phyloP scores from a whole-genome alignment of 1,140 invertebrate species.

The Drosophila elegans region DNA sequence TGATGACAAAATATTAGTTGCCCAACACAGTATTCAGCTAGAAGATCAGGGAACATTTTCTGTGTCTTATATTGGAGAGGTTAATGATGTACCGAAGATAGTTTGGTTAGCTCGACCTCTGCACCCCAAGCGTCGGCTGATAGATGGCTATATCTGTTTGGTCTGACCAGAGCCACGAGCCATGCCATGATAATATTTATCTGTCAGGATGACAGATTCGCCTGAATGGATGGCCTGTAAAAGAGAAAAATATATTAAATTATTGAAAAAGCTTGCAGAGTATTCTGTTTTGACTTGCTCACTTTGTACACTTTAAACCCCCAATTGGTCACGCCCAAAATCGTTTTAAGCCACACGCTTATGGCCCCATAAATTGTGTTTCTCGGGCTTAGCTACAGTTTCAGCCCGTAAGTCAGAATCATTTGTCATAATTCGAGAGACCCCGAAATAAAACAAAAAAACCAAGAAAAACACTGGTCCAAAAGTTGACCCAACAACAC shows the following conservation, averaged over 20 bases:
- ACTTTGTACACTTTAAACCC: constrained; percentile 29
- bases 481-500: constrained; percentile 44
- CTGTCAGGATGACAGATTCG: constrained; percentile 41
- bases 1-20: too few species aligned
- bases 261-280: constrained; percentile 10
- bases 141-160: constrained; percentile 21
- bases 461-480: constrained; percentile 15
- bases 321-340: constrained; percentile 21
- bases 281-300: constrained; percentile 4
- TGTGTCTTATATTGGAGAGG: too few species aligned
- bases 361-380: constrained; percentile 54
- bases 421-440: constrained; percentile 75
- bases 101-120: too few species aligned
- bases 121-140: constrained; percentile 5
- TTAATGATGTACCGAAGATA: too few species aligned
- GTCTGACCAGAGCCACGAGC: too few species aligned
- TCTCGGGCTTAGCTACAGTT: constrained; percentile 55
- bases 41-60: too few species aligned
- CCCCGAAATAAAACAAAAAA: constrained; percentile 27
- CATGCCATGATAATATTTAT: constrained; percentile 42
- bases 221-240: constrained; percentile 2
- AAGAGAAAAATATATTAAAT: constrained; percentile 13
- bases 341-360: constrained; percentile 31
- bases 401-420: constrained; percentile 59
- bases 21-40: too few species aligned